Evolutionary conservation across 2,888 invertebrate species (phyloP), one percentile per base, ranked within the genome.

Genomic region (Deilephila elpenor): DNA sequence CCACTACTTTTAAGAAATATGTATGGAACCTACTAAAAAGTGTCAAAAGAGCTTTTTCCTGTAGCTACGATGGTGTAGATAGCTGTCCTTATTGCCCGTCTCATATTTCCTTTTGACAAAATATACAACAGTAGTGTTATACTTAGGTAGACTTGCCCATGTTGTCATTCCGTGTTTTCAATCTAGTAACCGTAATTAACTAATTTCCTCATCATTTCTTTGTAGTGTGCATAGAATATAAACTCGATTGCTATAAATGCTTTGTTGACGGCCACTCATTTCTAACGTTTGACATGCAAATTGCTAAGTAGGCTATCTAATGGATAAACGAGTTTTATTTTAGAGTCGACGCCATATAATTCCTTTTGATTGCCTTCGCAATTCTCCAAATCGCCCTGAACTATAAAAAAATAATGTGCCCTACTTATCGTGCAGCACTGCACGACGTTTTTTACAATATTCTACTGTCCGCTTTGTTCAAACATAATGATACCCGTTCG

Each of bases 401-500:
- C 17, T 14, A 51, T 67, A 67, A 51, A 67, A 44, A 51, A 44
- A 51, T 51, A 4, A 67, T 51, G 67, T 67, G 67, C 44, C 67
- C 67, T 51, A 67, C 51, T 67, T 67, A 67, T 19, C 6, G 11
- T 7, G 17, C 20, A 51, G 44, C 67, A 67, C 44, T 67, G 71
- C 71, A 34, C 20, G 37, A 29, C 34, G 20, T 59, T 71, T 59
- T n/a, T 59, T 20, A 71, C 25, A 64, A 8, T 32, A 53, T 34
- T 61, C 32, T n/a, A 53, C 51, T 51, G 70, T 34, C 11, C 32
- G 75, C 51, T 67, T 67, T 25, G 25, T 25, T 44, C 51, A 51
- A 51, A 44, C 51, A 14, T 44, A 67, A 51, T 29, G 25, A 67
- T 67, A 14, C 25, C 60, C 7, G 5, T 1, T 51, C 37, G 25